Percentiles rank a stretch among this genome's conserved stretches.
Conservation (phyloP, 2,113 vertebrate genomes). For the Nicator chloris region DNA sequence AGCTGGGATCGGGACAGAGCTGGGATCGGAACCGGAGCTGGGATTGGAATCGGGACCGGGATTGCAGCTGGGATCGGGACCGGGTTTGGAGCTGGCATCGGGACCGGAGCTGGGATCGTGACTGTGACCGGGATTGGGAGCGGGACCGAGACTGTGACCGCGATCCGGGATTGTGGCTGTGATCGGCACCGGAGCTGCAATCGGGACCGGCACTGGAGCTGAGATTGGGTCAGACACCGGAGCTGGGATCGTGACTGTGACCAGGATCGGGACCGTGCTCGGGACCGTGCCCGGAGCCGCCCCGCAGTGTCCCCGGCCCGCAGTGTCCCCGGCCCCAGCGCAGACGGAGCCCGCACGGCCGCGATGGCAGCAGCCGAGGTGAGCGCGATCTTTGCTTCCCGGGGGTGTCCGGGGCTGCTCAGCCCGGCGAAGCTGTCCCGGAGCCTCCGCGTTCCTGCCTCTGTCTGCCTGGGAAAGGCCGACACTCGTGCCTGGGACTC, state of each 20-base stretch:
- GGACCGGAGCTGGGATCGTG: not conserved
- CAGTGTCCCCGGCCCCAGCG: not conserved
- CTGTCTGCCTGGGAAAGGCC: not conserved
- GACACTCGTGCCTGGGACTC: rapidly evolving
- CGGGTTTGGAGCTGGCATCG: rapidly evolving
- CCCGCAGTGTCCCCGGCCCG: not conserved
- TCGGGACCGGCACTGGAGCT: rapidly evolving
- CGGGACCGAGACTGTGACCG: too few relatives aligned
- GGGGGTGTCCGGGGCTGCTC: not conserved
- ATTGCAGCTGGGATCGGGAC: too few relatives aligned
- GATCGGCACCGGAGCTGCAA: not conserved
- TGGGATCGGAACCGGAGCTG: not conserved
- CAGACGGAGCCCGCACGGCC: not conserved
- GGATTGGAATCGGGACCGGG: too few relatives aligned
- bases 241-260: too few relatives aligned
- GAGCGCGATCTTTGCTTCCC: conserved; percentile 11
- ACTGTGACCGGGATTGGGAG: too few relatives aligned
- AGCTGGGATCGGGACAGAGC: not conserved
- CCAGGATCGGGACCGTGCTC: not conserved
- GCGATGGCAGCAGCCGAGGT: conserved; percentile 75
- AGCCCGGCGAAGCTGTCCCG: not conserved
- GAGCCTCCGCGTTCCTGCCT: not conserved
- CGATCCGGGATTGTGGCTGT: too few relatives aligned
- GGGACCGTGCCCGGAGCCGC: not conserved
- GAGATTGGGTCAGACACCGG: too few relatives aligned